Evolutionary conservation across 1,140 invertebrate species (phyloP).

Genomic region (Monochamus saltuarius): DNA sequence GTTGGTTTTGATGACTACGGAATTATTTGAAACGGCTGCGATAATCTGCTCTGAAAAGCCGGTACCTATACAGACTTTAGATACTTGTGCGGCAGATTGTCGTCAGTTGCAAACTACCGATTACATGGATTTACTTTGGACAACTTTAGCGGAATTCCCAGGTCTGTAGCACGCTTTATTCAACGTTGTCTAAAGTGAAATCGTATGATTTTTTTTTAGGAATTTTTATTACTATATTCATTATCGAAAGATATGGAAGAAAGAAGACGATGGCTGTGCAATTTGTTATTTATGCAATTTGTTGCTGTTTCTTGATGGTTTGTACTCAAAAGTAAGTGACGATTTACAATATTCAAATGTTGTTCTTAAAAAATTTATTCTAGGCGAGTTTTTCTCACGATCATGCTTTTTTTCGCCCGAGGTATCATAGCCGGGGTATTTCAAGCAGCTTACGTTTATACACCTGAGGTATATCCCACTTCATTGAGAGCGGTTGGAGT

Average conservation of each 20-base stretch:
- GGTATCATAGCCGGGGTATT: conserved; percentile 93
- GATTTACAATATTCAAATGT: background rate
- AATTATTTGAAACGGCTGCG: conserved; percentile 78
- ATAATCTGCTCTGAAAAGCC: conserved; percentile 51
- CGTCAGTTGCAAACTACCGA: conserved; percentile 78
- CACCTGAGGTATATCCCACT: conserved; percentile 93
- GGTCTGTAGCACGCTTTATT: conserved; percentile 54
- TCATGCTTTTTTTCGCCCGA: conserved; percentile 84
- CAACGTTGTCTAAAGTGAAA: no score
- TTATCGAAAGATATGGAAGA: conserved; percentile 87
- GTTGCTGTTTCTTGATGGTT: conserved; percentile 78
- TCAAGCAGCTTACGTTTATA: conserved; percentile 94
- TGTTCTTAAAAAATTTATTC: conserved; percentile 37
- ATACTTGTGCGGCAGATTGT: conserved; percentile 70
- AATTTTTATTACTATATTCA: conserved; percentile 87
- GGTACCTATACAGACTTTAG: conserved; percentile 46
- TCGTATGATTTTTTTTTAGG: conserved; percentile 59
- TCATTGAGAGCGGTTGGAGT: conserved; percentile 84
- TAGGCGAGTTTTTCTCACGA: conserved; percentile 77
- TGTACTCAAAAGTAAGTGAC: conserved; percentile 71
- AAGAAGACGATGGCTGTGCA: conserved; percentile 95
- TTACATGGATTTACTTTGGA: conserved; percentile 93
- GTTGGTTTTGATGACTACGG: conserved; percentile 92
- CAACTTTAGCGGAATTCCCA: conserved; percentile 93
- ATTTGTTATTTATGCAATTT: conserved; percentile 82